A percentile compares a stretch with the other conserved stretches of the same genome.
Conservation (phyloP, 2,113 vertebrate species). For the Cottus gobio region DNA sequence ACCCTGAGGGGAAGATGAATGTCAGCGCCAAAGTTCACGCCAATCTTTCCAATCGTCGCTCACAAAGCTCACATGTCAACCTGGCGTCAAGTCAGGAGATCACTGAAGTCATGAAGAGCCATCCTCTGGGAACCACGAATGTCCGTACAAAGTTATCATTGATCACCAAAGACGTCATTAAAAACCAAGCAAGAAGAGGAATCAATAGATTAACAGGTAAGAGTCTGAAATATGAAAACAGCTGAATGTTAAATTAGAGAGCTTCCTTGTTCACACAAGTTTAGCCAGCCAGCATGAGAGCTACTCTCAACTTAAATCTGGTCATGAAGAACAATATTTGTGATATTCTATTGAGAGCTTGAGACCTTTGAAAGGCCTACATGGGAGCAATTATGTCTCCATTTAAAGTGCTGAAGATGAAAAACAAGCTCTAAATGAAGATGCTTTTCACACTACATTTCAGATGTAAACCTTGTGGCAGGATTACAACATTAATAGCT, state of each 20-base stretch:
- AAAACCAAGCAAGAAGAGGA: neutral
- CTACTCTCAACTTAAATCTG: neutral
- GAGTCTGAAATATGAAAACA: neutral
- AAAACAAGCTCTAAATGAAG: neutral
- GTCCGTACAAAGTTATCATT: neutral
- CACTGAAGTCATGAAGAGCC: neutral
- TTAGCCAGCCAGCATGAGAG: neutral
- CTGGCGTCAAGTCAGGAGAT: neutral
- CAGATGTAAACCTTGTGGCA: neutral
- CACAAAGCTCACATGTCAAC: neutral
- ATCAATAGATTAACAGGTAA: neutral
- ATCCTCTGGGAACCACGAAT: neutral
- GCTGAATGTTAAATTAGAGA: neutral
- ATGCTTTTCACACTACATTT: neutral
- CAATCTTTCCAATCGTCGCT: neutral
- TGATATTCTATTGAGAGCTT: neutral
- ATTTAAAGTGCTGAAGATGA: neutral
- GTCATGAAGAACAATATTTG: neutral
- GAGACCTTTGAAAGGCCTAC: neutral
- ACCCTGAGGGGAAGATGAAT: neutral
- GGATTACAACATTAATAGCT: neutral
- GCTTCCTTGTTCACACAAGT: neutral
- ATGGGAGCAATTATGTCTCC: neutral
- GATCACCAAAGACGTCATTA: neutral
- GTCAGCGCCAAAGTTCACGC: too few relatives aligned